Evolutionary conservation across 37 sponge, comb jelly and placozoan species (phyloP).

Genomic region (Ephydatia muelleri): DNA sequence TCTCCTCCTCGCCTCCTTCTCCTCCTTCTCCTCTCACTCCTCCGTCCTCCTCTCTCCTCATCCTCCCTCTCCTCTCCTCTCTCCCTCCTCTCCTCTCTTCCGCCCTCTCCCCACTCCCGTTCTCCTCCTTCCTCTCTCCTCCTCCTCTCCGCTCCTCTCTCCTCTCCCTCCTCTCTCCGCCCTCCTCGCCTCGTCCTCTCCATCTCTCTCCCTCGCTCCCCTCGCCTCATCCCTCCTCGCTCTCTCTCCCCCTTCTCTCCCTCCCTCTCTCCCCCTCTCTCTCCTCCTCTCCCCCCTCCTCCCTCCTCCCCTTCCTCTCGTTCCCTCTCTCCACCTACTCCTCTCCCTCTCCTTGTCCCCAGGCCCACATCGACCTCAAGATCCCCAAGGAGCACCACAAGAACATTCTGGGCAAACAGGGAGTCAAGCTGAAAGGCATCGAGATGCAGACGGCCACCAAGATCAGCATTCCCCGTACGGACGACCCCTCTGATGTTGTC

Average conservation of each 20-base stretch:
- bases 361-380: slow-evolving; percentile 59
- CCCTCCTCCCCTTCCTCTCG: background rate
- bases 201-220: too few species aligned
- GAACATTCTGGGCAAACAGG: slow-evolving; percentile 74
- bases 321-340: background rate
- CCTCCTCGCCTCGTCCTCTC: background rate
- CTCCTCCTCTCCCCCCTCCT: slow-evolving; percentile 1
- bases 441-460: slow-evolving; percentile 79
- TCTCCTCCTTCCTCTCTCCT: background rate
- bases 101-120: background rate
- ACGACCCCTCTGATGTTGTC: slow-evolving; percentile 71
- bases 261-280: background rate
- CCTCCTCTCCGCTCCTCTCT: background rate
- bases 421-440: slow-evolving; percentile 66
- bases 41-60: too few species aligned
- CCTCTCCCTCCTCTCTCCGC: background rate
- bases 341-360: background rate
- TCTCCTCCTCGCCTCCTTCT: too few species aligned
- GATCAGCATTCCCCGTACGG: slow-evolving; percentile 68
- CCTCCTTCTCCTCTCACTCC: too few species aligned
- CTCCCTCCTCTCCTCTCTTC: too few species aligned
- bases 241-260: background rate
- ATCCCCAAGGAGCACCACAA: slow-evolving; percentile 90
- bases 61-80: too few species aligned
- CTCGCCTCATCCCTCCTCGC: background rate